Percentiles rank a stretch among this genome's conserved stretches.
Conservation (phyloP, 2,113 vertebrate species). For the Genyomyrus donnyi region DNA sequence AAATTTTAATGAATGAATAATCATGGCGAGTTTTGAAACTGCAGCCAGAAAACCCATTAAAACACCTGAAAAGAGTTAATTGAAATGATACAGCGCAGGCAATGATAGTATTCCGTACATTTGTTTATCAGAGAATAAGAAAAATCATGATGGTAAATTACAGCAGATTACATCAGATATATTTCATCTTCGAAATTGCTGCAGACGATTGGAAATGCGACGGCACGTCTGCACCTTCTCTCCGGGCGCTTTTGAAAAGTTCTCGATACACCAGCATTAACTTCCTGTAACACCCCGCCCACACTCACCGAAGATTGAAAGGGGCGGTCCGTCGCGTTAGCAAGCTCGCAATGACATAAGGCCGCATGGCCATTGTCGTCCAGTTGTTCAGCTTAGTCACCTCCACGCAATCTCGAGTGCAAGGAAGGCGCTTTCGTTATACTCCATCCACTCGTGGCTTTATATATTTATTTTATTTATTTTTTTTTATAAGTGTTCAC, state of each 20-base stretch:
- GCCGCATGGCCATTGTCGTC: slow-evolving; percentile 17
- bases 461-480: slow-evolving; percentile 8
- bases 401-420: slow-evolving; percentile 38
- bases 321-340: not conserved
- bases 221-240: not conserved
- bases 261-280: not conserved
- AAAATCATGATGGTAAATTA: not conserved
- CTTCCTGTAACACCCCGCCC: not conserved
- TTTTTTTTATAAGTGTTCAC: slow-evolving; percentile 42
- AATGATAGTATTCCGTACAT: not conserved
- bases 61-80: not conserved
- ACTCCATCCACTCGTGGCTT: slow-evolving; percentile 19
- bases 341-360: not conserved
- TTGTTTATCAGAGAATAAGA: not conserved
- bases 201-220: not conserved
- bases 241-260: not conserved
- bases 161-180: not conserved
- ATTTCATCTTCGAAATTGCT: not conserved
- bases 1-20: not conserved
- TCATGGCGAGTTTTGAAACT: not conserved
- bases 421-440: slow-evolving; percentile 34
- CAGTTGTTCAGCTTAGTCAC: slow-evolving; percentile 30
- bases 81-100: not conserved
- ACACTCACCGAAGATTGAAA: not conserved
- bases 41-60: not conserved